These are phyloP conservation scores for Gyps fulvus DNA, from an alignment of 2,113 vertebrate species.

Conservation along the genomic window DNA sequence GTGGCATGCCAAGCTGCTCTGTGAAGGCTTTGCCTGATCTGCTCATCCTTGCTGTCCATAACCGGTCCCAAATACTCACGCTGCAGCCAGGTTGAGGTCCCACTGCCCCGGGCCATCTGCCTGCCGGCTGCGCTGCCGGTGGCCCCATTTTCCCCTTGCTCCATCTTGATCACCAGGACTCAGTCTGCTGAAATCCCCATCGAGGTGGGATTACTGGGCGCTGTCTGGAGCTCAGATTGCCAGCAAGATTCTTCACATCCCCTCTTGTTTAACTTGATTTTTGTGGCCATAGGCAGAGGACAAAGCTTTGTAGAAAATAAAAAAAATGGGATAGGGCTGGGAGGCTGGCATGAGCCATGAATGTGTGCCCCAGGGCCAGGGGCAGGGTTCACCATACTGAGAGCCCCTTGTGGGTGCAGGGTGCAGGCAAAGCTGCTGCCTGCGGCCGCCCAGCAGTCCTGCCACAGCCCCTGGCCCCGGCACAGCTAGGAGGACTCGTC, in stretches of 20 bases:
- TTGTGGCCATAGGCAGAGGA: not conserved
- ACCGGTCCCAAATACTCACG: fast-evolving
- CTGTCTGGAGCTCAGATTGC: not conserved
- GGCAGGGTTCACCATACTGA: fast-evolving
- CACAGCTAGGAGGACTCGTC: fast-evolving
- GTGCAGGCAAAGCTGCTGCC: not conserved
- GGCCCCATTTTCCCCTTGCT: not conserved
- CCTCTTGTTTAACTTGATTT: not conserved
- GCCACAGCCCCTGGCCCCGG: not conserved
- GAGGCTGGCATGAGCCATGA: fast-evolving
- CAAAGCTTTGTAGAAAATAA: not conserved
- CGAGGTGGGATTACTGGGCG: not conserved
- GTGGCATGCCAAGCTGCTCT: not conserved
- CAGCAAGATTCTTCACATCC: not conserved
- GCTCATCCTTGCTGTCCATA: fast-evolving
- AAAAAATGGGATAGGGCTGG: not conserved
- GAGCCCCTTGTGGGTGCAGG: not conserved
- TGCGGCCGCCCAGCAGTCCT: not conserved
- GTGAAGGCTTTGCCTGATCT: not conserved
- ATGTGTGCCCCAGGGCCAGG: not conserved
- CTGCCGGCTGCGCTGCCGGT: not conserved
- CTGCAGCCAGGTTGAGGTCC: fast-evolving
- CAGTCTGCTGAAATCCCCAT: not conserved
- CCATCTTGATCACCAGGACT: not conserved
- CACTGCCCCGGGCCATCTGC: not conserved